Evolutionary conservation across 2,113 vertebrate species (phyloP).

Genomic region (Donacobius atricapilla): DNA sequence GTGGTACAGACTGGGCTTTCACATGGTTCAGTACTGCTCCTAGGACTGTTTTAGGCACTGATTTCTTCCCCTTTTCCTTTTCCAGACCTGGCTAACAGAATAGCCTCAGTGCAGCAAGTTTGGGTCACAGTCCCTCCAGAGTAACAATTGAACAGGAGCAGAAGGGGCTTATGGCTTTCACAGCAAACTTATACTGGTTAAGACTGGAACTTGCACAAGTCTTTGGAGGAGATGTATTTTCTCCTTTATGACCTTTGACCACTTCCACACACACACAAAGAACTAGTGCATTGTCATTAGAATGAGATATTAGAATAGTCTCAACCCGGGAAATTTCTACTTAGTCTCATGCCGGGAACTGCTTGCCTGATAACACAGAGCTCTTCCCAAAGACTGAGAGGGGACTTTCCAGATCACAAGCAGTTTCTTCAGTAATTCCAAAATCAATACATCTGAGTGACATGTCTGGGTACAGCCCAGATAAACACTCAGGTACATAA

Average conservation of each 20-base stretch:
- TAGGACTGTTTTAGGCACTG: neutral
- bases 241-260: neutral
- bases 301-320: neutral
- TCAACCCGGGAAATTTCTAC: neutral
- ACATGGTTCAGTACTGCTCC: neutral
- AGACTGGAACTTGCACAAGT: neutral
- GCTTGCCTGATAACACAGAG: neutral
- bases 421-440: neutral
- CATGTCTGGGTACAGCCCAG: neutral
- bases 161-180: neutral
- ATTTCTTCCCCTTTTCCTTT: neutral
- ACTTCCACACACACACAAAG: neutral
- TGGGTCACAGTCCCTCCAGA: fast-evolving
- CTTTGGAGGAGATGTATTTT: neutral
- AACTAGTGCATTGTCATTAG: neutral
- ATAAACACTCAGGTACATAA: neutral
- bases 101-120: neutral
- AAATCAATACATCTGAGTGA: neutral
- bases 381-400: neutral
- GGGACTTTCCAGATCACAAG: slow-evolving; percentile 9
- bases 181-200: neutral
- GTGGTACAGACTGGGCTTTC: neutral
- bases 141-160: neutral
- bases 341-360: neutral
- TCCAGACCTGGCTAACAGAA: neutral